Conservation (phyloP, 1,140 invertebrate species). For the Palaemon carinicauda region DNA sequence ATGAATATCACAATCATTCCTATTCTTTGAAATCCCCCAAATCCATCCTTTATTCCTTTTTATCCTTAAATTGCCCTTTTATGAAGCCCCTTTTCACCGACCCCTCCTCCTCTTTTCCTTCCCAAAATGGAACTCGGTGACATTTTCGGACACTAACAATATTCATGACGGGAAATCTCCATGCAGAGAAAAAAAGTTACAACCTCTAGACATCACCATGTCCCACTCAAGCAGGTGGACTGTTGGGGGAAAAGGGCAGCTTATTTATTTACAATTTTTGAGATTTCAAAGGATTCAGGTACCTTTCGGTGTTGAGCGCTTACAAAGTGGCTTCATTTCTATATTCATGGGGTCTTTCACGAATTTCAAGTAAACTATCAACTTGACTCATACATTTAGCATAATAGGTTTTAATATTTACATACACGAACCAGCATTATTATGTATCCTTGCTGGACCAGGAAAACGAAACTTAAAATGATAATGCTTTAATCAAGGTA, state of each 20-base stretch:
- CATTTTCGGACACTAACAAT: constrained; percentile 39
- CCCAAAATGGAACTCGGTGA: not conserved
- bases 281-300: too few relatives aligned
- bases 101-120: not conserved
- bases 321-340: not conserved
- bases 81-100: not conserved
- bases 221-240: not conserved
- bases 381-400: too few relatives aligned
- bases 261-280: too few relatives aligned
- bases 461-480: too few relatives aligned
- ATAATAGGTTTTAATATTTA: too few relatives aligned
- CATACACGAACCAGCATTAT: too few relatives aligned
- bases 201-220: not conserved
- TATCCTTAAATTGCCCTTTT: not conserved
- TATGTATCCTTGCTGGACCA: too few relatives aligned
- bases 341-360: not conserved
- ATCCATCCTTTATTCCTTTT: not conserved
- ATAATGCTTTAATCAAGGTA: too few relatives aligned
- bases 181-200: not conserved
- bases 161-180: constrained; percentile 23
- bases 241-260: too few relatives aligned
- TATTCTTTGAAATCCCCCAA: too few relatives aligned
- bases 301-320: too few relatives aligned
- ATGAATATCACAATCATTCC: not conserved
- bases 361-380: too few relatives aligned